Evolutionary conservation across 2,888 invertebrate species (phyloP).

Genomic region (Teinopalpus imperialis): DNA sequence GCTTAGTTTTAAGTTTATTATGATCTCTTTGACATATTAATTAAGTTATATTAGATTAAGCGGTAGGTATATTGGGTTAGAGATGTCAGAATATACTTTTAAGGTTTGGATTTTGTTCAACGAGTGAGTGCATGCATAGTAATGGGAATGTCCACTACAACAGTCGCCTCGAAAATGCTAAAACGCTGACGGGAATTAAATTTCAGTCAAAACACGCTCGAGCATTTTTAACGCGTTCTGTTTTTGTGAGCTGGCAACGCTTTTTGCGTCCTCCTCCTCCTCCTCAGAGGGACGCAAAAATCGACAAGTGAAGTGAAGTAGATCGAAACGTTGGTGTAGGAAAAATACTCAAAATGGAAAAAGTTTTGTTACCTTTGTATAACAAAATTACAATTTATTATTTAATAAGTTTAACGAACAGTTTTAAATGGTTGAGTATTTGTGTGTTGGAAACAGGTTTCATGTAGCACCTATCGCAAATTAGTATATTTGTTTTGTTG

Average conservation of each 20-base stretch:
- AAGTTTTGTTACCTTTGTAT: constrained; percentile 49
- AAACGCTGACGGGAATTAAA: constrained; percentile 55
- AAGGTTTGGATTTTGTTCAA: constrained; percentile 33
- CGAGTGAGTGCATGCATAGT: too few species aligned
- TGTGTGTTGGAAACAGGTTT: constrained; percentile 59
- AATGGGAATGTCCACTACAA: constrained; percentile 55
- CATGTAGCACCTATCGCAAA: constrained; percentile 45
- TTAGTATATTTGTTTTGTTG: constrained; percentile 75
- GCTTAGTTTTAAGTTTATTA: constrained; percentile 77
- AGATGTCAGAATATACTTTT: constrained; percentile 37
- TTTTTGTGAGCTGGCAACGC: constrained; percentile 12
- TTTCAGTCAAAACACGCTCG: constrained; percentile 47
- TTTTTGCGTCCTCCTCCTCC: constrained; percentile 7
- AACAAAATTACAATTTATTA: constrained; percentile 36
- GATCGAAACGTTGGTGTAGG: constrained; percentile 43
- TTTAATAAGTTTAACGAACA: constrained; percentile 27
- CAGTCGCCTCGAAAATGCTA: constrained; percentile 49
- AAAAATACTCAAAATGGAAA: constrained; percentile 67
- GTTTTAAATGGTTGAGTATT: constrained; percentile 62
- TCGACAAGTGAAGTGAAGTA: constrained; percentile 21
- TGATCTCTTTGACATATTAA: constrained; percentile 78
- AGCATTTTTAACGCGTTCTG: constrained; percentile 53
- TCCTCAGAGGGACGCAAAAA: constrained; percentile 14
- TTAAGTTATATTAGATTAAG: constrained; percentile 66
- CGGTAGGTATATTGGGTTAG: constrained; percentile 39